Percentiles rank a stretch among this genome's conserved stretches.
These are phyloP conservation scores for Trileptium ribeirensis DNA, from an alignment of 2,888 invertebrate species.

Conservation along the genomic window DNA sequence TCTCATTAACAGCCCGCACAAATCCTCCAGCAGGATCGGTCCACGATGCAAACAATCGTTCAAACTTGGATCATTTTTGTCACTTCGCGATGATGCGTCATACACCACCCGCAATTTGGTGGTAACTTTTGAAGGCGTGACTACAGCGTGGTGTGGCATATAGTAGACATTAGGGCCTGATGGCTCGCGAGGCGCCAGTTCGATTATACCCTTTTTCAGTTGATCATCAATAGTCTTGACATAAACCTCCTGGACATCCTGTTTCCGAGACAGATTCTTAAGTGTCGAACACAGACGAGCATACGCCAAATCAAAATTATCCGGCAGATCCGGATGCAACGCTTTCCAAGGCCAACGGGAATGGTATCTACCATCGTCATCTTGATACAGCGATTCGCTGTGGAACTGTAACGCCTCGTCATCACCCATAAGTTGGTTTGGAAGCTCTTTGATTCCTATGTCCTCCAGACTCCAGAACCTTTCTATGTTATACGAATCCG, in stretches of 20 bases:
- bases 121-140: slow-evolving; percentile 26
- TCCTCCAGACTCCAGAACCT: slow-evolving; percentile 11
- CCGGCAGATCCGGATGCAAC: not conserved
- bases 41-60: too few relatives aligned
- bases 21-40: too few relatives aligned
- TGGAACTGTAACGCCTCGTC: slow-evolving; percentile 15
- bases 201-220: slow-evolving; percentile 19
- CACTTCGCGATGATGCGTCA: slow-evolving; percentile 27
- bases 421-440: not conserved
- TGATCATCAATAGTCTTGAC: slow-evolving; percentile 19
- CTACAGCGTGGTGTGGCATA: slow-evolving; percentile 32
- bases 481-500: not conserved
- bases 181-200: slow-evolving; percentile 2
- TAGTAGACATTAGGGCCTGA: slow-evolving; percentile 17
- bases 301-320: slow-evolving; percentile 7
- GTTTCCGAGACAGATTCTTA: not conserved
- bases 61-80: not conserved
- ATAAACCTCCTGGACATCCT: slow-evolving; percentile 12
- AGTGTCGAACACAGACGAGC: not conserved
- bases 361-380: slow-evolving; percentile 4
- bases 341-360: slow-evolving; percentile 20
- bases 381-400: not conserved
- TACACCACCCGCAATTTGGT: slow-evolving; percentile 32
- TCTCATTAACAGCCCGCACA: slow-evolving; percentile 27
- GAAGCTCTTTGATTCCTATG: slow-evolving; percentile 6